Evolutionary conservation across 2,113 vertebrate species (phyloP).

Genomic region (Speoplatyrhinus poulsoni): DNA sequence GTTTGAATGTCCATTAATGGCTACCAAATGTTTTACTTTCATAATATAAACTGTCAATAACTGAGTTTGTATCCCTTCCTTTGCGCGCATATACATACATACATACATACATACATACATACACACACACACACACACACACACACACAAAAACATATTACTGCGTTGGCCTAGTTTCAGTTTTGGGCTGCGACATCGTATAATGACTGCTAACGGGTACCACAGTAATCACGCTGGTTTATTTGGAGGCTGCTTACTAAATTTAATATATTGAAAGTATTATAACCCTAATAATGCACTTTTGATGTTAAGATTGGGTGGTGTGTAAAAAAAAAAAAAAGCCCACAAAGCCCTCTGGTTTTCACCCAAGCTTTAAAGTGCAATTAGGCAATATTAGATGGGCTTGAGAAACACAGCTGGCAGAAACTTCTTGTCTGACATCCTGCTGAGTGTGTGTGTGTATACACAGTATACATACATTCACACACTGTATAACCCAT

Average conservation of each 20-base stretch:
- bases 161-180: slow-evolving; percentile 33
- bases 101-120: too few species aligned
- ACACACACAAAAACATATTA: too few species aligned
- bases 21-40: slow-evolving; percentile 51
- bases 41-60: slow-evolving; percentile 30
- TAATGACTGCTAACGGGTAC: slow-evolving; percentile 25
- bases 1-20: slow-evolving; percentile 52
- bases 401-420: slow-evolving; percentile 21
- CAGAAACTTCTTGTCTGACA: slow-evolving; percentile 24
- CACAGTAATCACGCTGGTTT: slow-evolving; percentile 20
- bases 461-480: slow-evolving; percentile 10
- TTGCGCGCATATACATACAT: too few species aligned
- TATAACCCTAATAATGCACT: slow-evolving; percentile 59
- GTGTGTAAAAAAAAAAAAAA: slow-evolving; percentile 20
- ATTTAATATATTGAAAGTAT: slow-evolving; percentile 50
- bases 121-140: too few species aligned
- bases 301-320: slow-evolving; percentile 56
- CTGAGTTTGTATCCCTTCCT: slow-evolving; percentile 25
- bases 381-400: slow-evolving; percentile 56
- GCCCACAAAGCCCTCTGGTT: slow-evolving; percentile 29
- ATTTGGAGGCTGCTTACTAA: slow-evolving; percentile 30
- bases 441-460: slow-evolving; percentile 58
- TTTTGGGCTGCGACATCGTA: slow-evolving; percentile 18
- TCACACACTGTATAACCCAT: slow-evolving; percentile 56
- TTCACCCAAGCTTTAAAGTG: slow-evolving; percentile 76